Conservation (phyloP, 2,888 invertebrate species). For the Octonoba sinensis region DNA sequence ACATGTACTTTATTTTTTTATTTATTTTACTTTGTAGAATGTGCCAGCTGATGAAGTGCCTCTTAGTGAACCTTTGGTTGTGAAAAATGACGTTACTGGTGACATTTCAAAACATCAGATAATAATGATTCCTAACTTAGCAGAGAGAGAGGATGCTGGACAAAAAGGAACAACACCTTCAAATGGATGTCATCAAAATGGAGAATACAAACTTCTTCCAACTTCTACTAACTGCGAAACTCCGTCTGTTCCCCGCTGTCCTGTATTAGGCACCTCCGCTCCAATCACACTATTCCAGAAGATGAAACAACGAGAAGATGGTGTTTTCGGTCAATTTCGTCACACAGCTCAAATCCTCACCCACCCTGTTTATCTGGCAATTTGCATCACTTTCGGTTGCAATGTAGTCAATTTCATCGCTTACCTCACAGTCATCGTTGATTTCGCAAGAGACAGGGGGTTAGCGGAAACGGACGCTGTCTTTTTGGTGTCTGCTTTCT, state of each 20-base stretch:
- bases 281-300: conserved; percentile 53
- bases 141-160: not conserved
- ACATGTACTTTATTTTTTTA: too few species aligned
- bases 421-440: conserved; percentile 56
- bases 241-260: not conserved
- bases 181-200: conserved; percentile 20
- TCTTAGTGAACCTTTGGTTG: conserved; percentile 31
- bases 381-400: conserved; percentile 60
- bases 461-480: conserved; percentile 57
- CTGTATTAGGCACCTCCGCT: conserved; percentile 20
- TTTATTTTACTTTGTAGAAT: not conserved
- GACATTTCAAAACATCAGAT: conserved; percentile 47
- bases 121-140: conserved; percentile 25
- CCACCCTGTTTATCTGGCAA: conserved; percentile 44
- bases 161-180: not conserved
- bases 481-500: conserved; percentile 64
- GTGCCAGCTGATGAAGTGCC: conserved; percentile 21
- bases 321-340: conserved; percentile 55
- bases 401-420: conserved; percentile 61
- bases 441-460: conserved; percentile 55
- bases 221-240: not conserved
- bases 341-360: conserved; percentile 60
- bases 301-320: conserved; percentile 52
- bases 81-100: conserved; percentile 36
- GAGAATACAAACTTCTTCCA: conserved; percentile 45